Evolutionary conservation across 2,113 vertebrate species (phyloP).

Genomic region (Aspidoscelis tigris): DNA sequence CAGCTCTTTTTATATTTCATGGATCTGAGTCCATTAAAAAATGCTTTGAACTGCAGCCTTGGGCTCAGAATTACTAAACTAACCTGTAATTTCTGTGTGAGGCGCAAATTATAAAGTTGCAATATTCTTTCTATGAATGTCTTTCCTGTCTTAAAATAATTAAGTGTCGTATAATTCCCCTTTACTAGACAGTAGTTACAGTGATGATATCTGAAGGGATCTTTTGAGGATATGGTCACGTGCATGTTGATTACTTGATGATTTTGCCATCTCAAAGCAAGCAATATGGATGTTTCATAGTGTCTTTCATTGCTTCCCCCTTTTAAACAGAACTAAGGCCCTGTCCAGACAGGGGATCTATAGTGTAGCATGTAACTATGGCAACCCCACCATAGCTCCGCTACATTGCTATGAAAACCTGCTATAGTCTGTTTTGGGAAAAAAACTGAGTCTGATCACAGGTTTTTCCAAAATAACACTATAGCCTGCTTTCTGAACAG

Average conservation of each 20-base stretch:
- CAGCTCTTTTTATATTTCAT: background rate
- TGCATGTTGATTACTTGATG: background rate
- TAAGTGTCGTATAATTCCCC: background rate
- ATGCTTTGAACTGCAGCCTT: background rate
- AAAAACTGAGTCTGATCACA: too few relatives aligned
- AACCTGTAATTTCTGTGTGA: background rate
- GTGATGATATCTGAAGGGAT: background rate
- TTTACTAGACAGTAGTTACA: background rate
- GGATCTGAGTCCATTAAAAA: background rate
- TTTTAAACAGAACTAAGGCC: too few relatives aligned
- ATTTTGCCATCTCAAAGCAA: background rate
- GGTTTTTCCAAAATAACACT: too few relatives aligned
- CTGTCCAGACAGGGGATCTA: too few relatives aligned
- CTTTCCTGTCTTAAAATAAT: background rate
- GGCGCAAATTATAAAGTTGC: background rate
- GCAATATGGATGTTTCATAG: background rate
- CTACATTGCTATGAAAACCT: too few relatives aligned
- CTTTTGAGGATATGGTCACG: background rate
- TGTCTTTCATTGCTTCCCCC: background rate
- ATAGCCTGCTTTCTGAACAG: too few relatives aligned
- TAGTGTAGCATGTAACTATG: too few relatives aligned
- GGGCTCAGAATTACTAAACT: background rate
- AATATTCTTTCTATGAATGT: background rate
- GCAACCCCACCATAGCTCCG: too few relatives aligned
- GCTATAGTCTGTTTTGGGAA: background rate